Evolutionary conservation across 2,797 vertebrate species (phyloP).

Genomic region (Iguana delicatissima): DNA sequence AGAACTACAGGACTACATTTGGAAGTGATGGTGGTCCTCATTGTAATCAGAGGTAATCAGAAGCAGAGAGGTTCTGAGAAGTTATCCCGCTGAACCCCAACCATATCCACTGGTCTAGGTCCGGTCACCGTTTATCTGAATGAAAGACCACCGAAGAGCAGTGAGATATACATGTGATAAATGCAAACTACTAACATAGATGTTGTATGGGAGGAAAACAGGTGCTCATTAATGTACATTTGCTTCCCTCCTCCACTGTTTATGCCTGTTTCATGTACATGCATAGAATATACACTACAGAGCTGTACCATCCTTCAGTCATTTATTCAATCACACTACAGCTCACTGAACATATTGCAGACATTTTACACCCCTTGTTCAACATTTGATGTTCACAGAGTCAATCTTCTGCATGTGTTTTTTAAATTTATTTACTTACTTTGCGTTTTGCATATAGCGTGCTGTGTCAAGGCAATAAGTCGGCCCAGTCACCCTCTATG

Average conservation of each 20-base stretch:
- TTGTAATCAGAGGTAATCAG: no score
- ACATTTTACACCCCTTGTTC: neutral
- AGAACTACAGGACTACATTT: no score
- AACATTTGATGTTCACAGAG: neutral
- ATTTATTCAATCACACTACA: neutral
- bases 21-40: no score
- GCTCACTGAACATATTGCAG: neutral
- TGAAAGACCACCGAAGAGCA: no score
- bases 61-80: no score
- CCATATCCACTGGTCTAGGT: no score
- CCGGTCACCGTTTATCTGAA: no score
- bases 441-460: neutral
- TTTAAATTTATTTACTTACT: neutral
- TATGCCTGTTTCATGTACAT: neutral
- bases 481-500: rapidly evolving
- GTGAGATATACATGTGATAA: no score
- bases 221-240: no score
- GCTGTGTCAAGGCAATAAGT: rapidly evolving
- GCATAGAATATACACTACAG: neutral
- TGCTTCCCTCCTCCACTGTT: neutral
- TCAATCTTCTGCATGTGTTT: neutral
- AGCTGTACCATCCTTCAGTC: neutral
- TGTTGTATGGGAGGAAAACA: no score
- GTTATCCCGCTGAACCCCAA: no score
- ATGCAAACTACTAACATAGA: no score